A percentile compares a stretch with the other conserved stretches of the same genome.
Evolutionary conservation across 2,797 vertebrate species (phyloP).

Genomic region (Acanthurus leucopareius): DNA sequence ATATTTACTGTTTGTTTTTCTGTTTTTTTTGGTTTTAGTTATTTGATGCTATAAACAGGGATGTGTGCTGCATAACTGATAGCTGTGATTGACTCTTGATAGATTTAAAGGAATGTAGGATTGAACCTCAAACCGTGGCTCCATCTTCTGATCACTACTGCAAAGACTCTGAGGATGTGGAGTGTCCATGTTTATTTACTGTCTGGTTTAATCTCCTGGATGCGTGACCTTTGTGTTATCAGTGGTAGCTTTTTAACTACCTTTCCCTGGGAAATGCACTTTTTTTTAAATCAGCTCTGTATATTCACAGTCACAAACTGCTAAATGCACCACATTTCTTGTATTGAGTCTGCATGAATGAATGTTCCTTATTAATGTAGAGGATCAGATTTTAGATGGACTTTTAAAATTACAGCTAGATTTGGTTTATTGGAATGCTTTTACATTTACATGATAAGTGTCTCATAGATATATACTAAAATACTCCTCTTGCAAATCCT

Average conservation of each 20-base stretch:
- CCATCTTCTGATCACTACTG: constrained; percentile 9
- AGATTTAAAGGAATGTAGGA: too few relatives aligned
- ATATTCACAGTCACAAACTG: constrained; percentile 27
- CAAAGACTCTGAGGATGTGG: constrained; percentile 3
- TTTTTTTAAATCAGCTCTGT: constrained; percentile 52
- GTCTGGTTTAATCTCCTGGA: too few relatives aligned
- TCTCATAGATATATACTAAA: constrained; percentile 48
- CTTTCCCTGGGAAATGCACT: constrained; percentile 50
- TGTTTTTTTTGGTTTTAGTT: too few relatives aligned
- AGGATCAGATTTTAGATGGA: constrained; percentile 44
- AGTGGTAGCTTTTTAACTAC: constrained; percentile 56
- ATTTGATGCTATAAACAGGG: too few relatives aligned
- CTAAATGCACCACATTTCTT: constrained; percentile 16
- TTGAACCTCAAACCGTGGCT: too few relatives aligned
- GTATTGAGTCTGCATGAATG: constrained; percentile 35
- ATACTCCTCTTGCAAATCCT: constrained; percentile 58
- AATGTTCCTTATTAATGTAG: constrained; percentile 34
- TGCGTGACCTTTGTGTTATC: constrained; percentile 53
- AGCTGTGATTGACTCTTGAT: too few relatives aligned
- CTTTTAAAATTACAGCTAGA: constrained; percentile 46
- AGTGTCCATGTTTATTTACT: too few relatives aligned
- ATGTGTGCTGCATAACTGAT: too few relatives aligned
- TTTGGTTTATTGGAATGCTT: constrained; percentile 35
- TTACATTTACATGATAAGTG: constrained; percentile 41
- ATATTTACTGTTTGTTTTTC: too few relatives aligned